phyloP scores from a whole-genome alignment of 1,140 invertebrate species.

The Drosophila persimilis region DNA sequence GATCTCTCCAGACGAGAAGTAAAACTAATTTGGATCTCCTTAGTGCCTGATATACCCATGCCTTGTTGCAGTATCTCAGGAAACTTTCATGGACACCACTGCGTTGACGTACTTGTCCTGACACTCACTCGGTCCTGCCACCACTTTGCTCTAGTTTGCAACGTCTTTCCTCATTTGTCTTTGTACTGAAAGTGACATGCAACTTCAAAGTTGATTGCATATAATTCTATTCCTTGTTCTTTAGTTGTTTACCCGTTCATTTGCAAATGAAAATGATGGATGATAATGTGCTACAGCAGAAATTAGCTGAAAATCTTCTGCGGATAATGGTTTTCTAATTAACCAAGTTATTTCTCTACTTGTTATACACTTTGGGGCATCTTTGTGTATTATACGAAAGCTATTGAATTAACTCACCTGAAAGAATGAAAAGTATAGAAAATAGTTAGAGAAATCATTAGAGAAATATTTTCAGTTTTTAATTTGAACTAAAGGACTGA shows the following conservation, averaged over 20 bases:
- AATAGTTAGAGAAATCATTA: constrained; percentile 6
- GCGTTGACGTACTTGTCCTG: constrained; percentile 52
- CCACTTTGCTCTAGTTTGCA: constrained; percentile 11
- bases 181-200: constrained; percentile 51
- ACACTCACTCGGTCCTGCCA: constrained; percentile 11
- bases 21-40: background rate
- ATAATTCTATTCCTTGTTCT: constrained; percentile 10
- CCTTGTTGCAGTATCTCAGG: constrained; percentile 8
- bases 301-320: constrained; percentile 26
- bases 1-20: background rate
- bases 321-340: constrained; percentile 61
- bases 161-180: constrained; percentile 60
- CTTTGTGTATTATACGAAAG: constrained; percentile 7
- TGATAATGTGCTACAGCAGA: constrained; percentile 39
- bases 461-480: constrained; percentile 11
- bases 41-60: constrained; percentile 4
- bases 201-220: constrained; percentile 65
- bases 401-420: constrained; percentile 14
- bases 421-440: background rate
- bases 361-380: constrained; percentile 13
- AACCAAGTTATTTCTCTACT: constrained; percentile 26
- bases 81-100: constrained; percentile 53
- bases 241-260: constrained; percentile 19
- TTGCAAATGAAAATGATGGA: constrained; percentile 59
- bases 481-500: background rate